Base-by-base conservation (phyloP, 2,797 vertebrate species). In the Geotria australis region DNA sequence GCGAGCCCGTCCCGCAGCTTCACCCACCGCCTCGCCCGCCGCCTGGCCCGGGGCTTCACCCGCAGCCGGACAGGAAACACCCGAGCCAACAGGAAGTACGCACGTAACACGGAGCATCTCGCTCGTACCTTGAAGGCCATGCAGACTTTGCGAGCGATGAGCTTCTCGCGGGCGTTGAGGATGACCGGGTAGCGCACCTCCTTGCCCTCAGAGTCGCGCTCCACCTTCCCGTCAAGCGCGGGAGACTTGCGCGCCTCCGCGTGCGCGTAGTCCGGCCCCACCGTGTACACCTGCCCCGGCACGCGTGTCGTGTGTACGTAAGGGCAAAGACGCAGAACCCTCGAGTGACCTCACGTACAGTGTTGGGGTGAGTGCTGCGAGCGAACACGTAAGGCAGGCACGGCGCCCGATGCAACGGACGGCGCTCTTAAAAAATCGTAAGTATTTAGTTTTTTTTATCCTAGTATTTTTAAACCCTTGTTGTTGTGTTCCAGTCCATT, bases 171-270 rank as follows among this genome's bases (percentile, higher is more conserved):
- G 66, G 91, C 91, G 1, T 85, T 93, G 14, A 98, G 76, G 86
- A 98, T 98, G 64, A 98, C 91, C 0, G 91, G 91, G 66, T 98
- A 98, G 6, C 89, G 85, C 58, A 96, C 85, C 65, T 98, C 91
- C 58, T 98, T 98, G 46, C 91, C 91, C 61, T 98, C 91, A 2
- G 86, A 94, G 74, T 98, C 91, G 49, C 89, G 70, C 61, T 98
- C 91, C 46, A 98, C 91, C 63, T 98, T 98, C 47, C 91, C 91
- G 15, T 98, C 91, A 66, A 98, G 64, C 47, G 91, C 91, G 0
- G 91, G 91, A 12, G 88, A 96, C 61, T 98, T 98, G 9, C 91
- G 81, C 48, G 91, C 91, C 69, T 98, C 91, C 0, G 91, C 91
- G 1, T 98, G 91, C 59, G 91, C 91, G 7, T 98, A 98, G 69